Percentiles rank a stretch among this genome's conserved stretches.
Evolutionary conservation across 2,113 vertebrate genomes (phyloP).

Genomic region (Thymallus thymallus): DNA sequence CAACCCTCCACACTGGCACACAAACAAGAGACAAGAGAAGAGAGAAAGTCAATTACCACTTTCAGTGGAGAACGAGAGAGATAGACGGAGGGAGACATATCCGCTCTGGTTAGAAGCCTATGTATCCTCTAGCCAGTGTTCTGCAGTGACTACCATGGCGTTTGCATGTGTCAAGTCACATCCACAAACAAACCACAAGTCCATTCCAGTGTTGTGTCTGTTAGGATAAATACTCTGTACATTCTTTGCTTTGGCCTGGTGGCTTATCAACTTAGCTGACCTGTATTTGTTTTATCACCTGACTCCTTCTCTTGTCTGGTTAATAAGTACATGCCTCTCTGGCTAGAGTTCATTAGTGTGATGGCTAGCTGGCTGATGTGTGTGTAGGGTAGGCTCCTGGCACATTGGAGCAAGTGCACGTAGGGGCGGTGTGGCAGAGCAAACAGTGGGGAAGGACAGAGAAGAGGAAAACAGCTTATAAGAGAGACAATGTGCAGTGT

Average conservation of each 20-base stretch:
- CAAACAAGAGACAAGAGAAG: background rate
- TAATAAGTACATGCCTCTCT: conserved; percentile 4
- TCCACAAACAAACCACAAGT: background rate
- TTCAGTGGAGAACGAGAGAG: conserved; percentile 18
- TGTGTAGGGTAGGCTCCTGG: conserved; percentile 18
- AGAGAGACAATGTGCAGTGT: conserved; percentile 23
- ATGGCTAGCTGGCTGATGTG: conserved; percentile 44
- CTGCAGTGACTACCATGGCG: background rate
- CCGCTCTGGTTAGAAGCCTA: background rate
- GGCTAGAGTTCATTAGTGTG: conserved; percentile 53
- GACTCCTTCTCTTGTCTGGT: conserved; percentile 31
- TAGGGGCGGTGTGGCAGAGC: conserved; percentile 42
- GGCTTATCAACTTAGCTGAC: conserved; percentile 56
- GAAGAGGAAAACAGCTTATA: conserved; percentile 27
- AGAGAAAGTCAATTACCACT: background rate
- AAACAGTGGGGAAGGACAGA: conserved; percentile 40
- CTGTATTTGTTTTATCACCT: conserved; percentile 55
- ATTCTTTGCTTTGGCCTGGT: conserved; percentile 27
- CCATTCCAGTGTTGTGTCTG: conserved; percentile 8
- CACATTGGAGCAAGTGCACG: conserved; percentile 42
- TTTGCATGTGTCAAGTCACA: background rate
- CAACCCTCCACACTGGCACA: background rate
- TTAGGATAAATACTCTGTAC: conserved; percentile 26
- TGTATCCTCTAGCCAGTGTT: background rate
- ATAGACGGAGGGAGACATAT: background rate